A percentile compares a stretch with the other conserved stretches of the same genome.
These are phyloP conservation scores for Petrocephalus microphthalmus DNA, from an alignment of 2,113 vertebrate species.

Conservation along the genomic window DNA sequence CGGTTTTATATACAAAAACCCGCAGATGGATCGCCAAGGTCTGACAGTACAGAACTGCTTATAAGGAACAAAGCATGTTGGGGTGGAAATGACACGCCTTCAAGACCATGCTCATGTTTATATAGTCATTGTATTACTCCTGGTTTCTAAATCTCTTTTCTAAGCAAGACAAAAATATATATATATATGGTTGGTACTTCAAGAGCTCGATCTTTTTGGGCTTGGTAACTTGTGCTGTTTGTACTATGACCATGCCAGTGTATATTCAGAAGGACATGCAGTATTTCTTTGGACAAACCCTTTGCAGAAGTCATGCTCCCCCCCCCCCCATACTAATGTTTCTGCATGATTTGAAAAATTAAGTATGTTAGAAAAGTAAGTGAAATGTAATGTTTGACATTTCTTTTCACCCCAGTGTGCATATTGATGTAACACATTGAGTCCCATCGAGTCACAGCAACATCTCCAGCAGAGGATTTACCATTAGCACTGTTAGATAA, in stretches of 20 bases:
- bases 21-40: background rate
- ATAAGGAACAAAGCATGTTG: background rate
- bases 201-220: background rate
- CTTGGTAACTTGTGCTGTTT: background rate
- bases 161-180: background rate
- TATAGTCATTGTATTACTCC: conserved; percentile 7
- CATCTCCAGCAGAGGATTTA: background rate
- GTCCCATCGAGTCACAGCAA: background rate
- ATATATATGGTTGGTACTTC: background rate
- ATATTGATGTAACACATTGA: background rate
- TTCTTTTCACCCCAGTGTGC: background rate
- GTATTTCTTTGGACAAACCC: background rate
- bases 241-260: background rate
- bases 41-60: too few species aligned
- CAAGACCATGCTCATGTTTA: background rate
- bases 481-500: background rate
- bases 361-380: background rate
- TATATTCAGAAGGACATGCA: background rate
- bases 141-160: conserved; percentile 10
- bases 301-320: background rate
- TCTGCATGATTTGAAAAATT: conserved; percentile 6
- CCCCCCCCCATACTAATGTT: background rate
- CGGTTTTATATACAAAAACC: background rate
- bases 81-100: background rate
- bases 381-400: background rate